A percentile compares a stretch with the other conserved stretches of the same genome.
These are phyloP conservation scores for Andrena bicolor DNA, from an alignment of 2,888 invertebrate genomes.

Conservation along the genomic window DNA sequence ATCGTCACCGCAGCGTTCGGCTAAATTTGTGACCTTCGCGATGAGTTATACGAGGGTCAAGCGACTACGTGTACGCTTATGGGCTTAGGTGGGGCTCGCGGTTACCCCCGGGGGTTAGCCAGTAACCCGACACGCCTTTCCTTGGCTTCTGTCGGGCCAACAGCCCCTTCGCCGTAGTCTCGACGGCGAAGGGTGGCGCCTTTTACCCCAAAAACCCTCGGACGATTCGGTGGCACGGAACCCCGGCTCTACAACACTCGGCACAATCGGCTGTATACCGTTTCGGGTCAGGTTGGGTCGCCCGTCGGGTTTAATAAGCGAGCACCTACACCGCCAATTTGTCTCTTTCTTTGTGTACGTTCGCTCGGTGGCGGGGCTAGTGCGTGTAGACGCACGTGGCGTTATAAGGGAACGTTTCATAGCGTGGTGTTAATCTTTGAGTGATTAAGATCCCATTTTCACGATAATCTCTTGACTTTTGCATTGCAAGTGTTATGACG, in stretches of 20 bases:
- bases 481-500: too few relatives aligned
- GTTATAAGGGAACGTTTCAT: not conserved
- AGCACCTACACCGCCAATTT: constrained; percentile 69
- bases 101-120: constrained; percentile 81
- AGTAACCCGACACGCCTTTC: constrained; percentile 83
- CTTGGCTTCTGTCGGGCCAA: constrained; percentile 85
- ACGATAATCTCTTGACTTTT: too few relatives aligned
- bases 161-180: constrained; percentile 79
- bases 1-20: constrained; percentile 46
- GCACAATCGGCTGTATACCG: constrained; percentile 56
- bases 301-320: constrained; percentile 52
- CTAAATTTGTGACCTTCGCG: constrained; percentile 65
- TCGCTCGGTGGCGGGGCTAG: constrained; percentile 15
- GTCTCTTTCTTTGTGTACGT: constrained; percentile 45
- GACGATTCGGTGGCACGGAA: constrained; percentile 49
- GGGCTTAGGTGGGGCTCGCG: constrained; percentile 79
- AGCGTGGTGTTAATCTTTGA: not conserved
- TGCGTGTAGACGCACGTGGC: not conserved
- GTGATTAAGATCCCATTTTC: not conserved
- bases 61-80: constrained; percentile 76
- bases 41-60: constrained; percentile 67
- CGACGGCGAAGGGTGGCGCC: constrained; percentile 76
- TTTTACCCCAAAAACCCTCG: constrained; percentile 73
- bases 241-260: constrained; percentile 49
- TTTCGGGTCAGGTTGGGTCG: constrained; percentile 45